Conservation (phyloP, 2,113 vertebrate species). For the Forbesichthys agassizii region DNA sequence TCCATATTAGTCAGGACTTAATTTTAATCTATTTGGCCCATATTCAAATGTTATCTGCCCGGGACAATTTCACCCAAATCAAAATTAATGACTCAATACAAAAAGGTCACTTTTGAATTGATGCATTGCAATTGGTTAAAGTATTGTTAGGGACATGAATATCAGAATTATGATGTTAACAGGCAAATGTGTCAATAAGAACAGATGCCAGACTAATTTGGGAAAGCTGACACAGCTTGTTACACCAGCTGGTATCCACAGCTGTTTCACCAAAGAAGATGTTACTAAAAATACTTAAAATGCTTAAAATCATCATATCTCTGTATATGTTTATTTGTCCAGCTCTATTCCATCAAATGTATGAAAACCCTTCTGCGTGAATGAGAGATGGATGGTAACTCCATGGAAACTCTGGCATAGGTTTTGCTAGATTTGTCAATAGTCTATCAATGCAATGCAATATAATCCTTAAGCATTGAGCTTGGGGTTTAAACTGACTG, state of each 20-base stretch:
- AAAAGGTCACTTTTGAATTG: too few relatives aligned
- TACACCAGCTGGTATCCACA: not conserved
- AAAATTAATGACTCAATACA: too few relatives aligned
- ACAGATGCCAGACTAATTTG: too few relatives aligned
- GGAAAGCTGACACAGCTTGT: too few relatives aligned
- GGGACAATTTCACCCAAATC: too few relatives aligned
- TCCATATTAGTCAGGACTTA: too few relatives aligned
- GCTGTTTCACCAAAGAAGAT: not conserved
- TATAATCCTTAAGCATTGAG: slow-evolving; percentile 1
- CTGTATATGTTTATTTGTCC: not conserved
- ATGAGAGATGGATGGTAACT: not conserved
- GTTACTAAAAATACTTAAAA: not conserved
- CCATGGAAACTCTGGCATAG: slow-evolving; percentile 3
- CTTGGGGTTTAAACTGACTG: slow-evolving; percentile 8
- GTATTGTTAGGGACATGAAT: too few relatives aligned
- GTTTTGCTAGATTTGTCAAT: slow-evolving; percentile 1
- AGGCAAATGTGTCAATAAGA: too few relatives aligned
- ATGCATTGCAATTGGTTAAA: too few relatives aligned
- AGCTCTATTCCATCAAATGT: not conserved
- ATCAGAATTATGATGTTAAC: too few relatives aligned
- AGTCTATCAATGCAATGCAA: slow-evolving; percentile 6
- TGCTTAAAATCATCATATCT: not conserved
- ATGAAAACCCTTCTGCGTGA: not conserved
- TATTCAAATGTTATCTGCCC: too few relatives aligned
- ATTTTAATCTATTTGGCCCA: too few relatives aligned